Base-by-base conservation (phyloP, 2,888 invertebrate species). In the Agriopis aurantiaria region DNA sequence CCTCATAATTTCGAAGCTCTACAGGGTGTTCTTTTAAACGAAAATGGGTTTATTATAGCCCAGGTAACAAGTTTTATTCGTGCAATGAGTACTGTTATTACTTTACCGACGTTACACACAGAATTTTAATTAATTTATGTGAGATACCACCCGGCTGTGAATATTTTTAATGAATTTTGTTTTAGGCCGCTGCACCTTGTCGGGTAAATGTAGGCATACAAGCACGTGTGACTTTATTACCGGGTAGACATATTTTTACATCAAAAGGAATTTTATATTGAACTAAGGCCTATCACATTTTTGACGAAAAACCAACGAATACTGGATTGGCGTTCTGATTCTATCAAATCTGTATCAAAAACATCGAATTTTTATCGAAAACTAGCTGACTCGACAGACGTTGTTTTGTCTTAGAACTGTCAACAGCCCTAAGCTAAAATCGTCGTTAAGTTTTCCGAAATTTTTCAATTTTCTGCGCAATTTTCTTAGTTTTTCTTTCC, bases 101-200 rank as follows among this genome's bases (percentile, higher is more conserved):
- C 71, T 77, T 79, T 75, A 78, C 67, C 57, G 63, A 48, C 70
- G 70, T 73, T 74, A 78, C 76, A 75, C 77, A 56, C 71, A 66
- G 71, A 77, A 71, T 79, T 80, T 78, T 76, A 80, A 80, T 80
- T 77, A 78, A 64, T 75, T 78, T 76, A 72, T 63, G 63, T 58
- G 59, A 64, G 66, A 58, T 72, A 61, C 49, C 56, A 48, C 17
- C 64, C 55, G 48, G 17, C 43, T 48, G 56, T 40, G 56, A 56
- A 64, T 48, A 48, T 64, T 62, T 62, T 53, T 53, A 46, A 46
- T 55, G 63, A 46, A 63, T 55, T 64, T 56, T 41, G 48, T 56
- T 64, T 14, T 48, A 1, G 64, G 17, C 40, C 41, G 48, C 55
- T 64, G 64, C 64, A 48, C 14, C 56, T 33, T 48, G 40, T 33